A percentile compares a stretch with the other conserved stretches of the same genome.
phyloP scores from a whole-genome alignment of 2,113 vertebrate genomes.

The Sakesphorus luctuosus region DNA sequence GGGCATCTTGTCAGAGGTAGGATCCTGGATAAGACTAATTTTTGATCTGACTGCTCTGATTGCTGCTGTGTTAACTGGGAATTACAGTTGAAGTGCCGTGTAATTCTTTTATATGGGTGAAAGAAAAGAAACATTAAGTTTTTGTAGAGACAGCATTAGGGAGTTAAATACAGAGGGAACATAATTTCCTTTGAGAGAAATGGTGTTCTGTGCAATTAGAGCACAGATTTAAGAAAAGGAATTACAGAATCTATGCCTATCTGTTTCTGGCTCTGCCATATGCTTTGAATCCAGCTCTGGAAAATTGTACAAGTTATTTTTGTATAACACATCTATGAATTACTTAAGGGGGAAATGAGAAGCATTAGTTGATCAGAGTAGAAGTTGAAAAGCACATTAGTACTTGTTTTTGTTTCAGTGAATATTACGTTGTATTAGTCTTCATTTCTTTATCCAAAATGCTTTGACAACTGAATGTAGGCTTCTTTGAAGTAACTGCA shows the following conservation, averaged over 20 bases:
- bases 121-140: neutral
- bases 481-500: neutral
- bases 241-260: neutral
- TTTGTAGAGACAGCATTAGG: neutral
- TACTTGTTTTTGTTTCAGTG: neutral
- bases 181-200: neutral
- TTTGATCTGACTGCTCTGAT: slow-evolving; percentile 12
- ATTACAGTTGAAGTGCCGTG: neutral
- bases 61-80: neutral
- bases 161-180: neutral
- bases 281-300: neutral
- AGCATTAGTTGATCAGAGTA: neutral
- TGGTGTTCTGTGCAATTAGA: neutral
- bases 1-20: neutral
- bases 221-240: neutral
- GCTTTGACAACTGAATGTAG: neutral
- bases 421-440: neutral
- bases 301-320: neutral
- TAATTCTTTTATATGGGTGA: neutral
- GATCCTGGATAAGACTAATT: neutral
- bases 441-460: neutral
- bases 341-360: neutral
- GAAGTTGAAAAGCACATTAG: neutral
- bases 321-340: neutral
- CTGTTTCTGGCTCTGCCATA: neutral